A percentile compares a stretch with the other conserved stretches of the same genome.
Evolutionary conservation across 2,888 invertebrate species (phyloP).

Genomic region (Pegoplata infirma): DNA sequence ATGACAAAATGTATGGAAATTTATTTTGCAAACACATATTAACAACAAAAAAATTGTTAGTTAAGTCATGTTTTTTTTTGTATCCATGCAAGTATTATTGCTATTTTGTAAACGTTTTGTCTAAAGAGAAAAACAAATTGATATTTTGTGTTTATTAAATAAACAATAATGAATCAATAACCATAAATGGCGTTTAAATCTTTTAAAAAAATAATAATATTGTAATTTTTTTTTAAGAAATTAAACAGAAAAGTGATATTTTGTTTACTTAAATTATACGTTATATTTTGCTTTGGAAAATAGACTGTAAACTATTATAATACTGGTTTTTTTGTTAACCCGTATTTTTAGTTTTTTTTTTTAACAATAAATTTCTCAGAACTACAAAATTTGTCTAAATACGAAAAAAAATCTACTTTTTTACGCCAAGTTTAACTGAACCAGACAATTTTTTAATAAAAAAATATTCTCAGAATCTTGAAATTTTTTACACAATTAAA

Average conservation of each 20-base stretch:
- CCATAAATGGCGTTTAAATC: constrained; percentile 22
- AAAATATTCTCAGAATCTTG: too few species aligned
- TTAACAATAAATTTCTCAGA: too few species aligned
- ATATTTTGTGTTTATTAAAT: background rate
- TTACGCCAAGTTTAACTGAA: too few species aligned
- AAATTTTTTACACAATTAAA: too few species aligned
- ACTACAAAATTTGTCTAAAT: too few species aligned
- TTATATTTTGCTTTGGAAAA: background rate
- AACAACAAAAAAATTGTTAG: constrained; percentile 14
- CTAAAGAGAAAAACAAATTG: background rate
- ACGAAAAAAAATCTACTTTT: too few species aligned
- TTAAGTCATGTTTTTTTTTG: constrained; percentile 29
- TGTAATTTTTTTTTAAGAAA: background rate
- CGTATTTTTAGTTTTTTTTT: background rate
- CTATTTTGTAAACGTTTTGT: background rate
- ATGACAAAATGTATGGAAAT: constrained; percentile 31
- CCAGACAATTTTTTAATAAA: too few species aligned
- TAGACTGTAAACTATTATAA: background rate
- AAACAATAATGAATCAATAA: background rate
- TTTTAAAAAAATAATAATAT: background rate
- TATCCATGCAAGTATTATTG: too few species aligned
- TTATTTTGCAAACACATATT: background rate
- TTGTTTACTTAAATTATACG: background rate
- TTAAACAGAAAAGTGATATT: background rate
- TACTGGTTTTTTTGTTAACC: background rate